Evolutionary conservation across 92 coral and sea anemone species (phyloP).

Genomic region (Parazoanthus atlanticus): DNA sequence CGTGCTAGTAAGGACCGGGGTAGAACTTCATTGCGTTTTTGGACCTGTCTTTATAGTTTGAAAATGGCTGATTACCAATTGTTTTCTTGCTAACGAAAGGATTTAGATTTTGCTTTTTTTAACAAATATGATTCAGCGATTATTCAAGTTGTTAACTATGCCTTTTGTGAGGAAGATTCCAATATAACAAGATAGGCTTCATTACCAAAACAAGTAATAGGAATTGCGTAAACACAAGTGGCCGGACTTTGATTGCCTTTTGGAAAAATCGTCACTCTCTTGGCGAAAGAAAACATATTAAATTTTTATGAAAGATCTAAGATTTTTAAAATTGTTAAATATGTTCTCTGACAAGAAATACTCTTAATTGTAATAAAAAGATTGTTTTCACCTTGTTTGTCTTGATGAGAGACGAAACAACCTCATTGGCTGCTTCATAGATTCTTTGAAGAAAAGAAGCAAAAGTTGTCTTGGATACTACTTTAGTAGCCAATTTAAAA

Average conservation of each 20-base stretch:
- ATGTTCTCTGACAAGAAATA: slow-evolving; percentile 9
- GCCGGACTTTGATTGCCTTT: not conserved
- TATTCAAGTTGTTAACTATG: slow-evolving; percentile 23
- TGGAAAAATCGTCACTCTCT: not conserved
- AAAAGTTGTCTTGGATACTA: slow-evolving; percentile 30
- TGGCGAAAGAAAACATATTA: not conserved
- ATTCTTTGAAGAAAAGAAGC: slow-evolving; percentile 45
- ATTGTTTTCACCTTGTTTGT: slow-evolving; percentile 33
- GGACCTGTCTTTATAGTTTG: too few species aligned
- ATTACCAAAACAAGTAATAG: not conserved
- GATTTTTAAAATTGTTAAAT: slow-evolving; percentile 10
- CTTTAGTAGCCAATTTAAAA: slow-evolving; percentile 41
- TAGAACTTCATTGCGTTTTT: not conserved
- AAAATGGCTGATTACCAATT: not conserved
- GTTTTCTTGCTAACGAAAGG: slow-evolving; percentile 4
- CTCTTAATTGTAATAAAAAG: slow-evolving; percentile 35
- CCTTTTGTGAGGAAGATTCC: slow-evolving; percentile 11
- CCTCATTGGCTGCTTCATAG: slow-evolving; percentile 7
- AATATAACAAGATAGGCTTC: not conserved
- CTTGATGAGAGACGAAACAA: not conserved
- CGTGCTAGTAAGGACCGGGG: not conserved
- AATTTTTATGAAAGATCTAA: not conserved
- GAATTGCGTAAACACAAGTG: too few species aligned
- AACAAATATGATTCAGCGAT: slow-evolving; percentile 7
- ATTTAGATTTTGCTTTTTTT: not conserved